These are phyloP conservation scores for Phataginus tricuspis DNA, from an alignment of 2,797 vertebrate species.

Conservation along the genomic window DNA sequence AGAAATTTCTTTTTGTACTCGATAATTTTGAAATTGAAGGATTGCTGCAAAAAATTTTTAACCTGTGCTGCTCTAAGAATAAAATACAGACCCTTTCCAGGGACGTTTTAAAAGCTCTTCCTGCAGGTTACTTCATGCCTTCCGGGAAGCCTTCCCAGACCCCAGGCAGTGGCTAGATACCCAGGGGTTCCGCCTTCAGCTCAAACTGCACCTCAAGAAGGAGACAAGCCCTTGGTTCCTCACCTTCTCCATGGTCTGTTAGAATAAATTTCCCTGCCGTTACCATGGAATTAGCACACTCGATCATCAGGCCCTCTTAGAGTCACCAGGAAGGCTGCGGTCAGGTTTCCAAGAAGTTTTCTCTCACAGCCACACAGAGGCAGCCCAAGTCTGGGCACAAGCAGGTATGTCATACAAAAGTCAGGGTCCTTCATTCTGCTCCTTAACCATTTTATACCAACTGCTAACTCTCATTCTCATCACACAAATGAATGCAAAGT, in stretches of 20 bases:
- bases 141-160: neutral
- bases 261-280: neutral
- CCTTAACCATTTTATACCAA: neutral
- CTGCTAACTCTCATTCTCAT: neutral
- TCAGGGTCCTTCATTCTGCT: neutral
- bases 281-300: neutral
- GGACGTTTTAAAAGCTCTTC: neutral
- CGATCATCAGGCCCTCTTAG: neutral
- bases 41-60: neutral
- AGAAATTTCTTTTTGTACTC: slow-evolving; percentile 14
- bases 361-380: neutral
- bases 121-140: neutral
- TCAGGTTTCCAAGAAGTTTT: neutral
- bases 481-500: neutral
- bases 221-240: neutral
- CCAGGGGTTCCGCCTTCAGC: neutral
- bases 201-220: neutral
- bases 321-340: neutral
- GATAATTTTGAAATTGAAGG: slow-evolving; percentile 42
- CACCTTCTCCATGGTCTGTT: neutral
- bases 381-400: neutral
- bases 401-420: neutral
- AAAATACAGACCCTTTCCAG: neutral
- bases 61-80: slow-evolving; percentile 8
- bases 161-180: neutral